Base-by-base conservation (phyloP, 2,797 vertebrate genomes). In the Etheostoma nigrum region DNA sequence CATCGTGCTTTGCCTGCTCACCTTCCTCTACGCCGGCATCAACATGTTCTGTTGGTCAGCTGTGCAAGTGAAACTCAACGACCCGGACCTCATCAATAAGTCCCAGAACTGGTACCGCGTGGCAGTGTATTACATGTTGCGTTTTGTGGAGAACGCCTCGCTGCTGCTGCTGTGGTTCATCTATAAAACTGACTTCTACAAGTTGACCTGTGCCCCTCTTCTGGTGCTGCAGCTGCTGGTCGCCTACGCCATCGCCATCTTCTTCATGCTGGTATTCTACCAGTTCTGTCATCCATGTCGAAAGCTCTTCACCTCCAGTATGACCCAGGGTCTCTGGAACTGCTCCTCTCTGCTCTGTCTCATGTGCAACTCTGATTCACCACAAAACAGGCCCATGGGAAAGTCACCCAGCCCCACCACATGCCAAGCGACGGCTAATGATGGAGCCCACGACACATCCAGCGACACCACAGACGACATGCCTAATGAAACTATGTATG, bases 41-140 rank as follows among this genome's bases (percentile, higher is more conserved):
- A 99, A 99, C 86, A 97, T 99, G 96, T 99, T 99, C 94, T 99
- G 98, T 94, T 99, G 98, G 98, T 99, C 98, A 0, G 98, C 97
- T 0, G 97, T 97, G 60, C 98, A 99, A 85, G 96, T 99, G 74
- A 96, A 97, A 84, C 95, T 99, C 69, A 95, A 89, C 2, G 96
- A 96, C 92, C 96, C 97, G 0, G 98, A 99, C 86, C 93, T 99
- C 89, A 99, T 99, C 71, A 97, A 96, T 81, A 99, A 98, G 84
- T 96, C 97, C 36, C 97, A 97, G 75, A 98, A 97, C 84, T 98
- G 98, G 97, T 96, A 97, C 85, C 90, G 92, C 72, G 93, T 97
- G 88, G 95, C 96, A 0, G 94, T 95, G n/a, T 99, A 98, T 92
- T 99, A 99, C 89, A 95, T 96, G 76, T 2, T 97, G 80, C 96